Evolutionary conservation across 1,140 invertebrate genomes (phyloP).

Genomic region (Bactericera cockerelli): DNA sequence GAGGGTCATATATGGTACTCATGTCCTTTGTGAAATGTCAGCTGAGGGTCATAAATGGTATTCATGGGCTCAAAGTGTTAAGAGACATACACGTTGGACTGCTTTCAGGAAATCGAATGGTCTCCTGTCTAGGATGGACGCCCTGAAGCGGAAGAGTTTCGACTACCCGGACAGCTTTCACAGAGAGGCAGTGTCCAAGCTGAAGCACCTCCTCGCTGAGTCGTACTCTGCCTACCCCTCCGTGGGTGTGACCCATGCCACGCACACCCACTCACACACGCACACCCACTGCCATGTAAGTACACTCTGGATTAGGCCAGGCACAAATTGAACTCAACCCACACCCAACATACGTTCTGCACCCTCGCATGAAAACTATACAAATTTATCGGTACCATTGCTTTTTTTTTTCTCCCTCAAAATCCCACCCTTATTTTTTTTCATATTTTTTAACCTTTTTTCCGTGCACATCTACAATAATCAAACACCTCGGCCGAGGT

Average conservation of each 20-base stretch:
- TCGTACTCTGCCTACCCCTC: constrained; percentile 41
- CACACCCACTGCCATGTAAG: constrained; percentile 11
- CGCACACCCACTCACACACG: not conserved
- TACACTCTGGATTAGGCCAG: too few species aligned
- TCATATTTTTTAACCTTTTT: not conserved
- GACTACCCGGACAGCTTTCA: constrained; percentile 68
- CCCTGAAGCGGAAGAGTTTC: constrained; percentile 23
- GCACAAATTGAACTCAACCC: not conserved
- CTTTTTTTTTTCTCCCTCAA: too few species aligned
- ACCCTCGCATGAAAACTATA: not conserved
- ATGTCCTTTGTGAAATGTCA: too few species aligned
- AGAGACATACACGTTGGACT: too few species aligned
- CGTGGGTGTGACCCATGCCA: not conserved
- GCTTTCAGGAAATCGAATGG: constrained; percentile 16
- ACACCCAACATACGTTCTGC: not conserved
- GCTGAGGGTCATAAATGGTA: too few species aligned
- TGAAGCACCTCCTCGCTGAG: constrained; percentile 56
- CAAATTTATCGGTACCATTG: too few species aligned
- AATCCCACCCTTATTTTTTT: too few species aligned
- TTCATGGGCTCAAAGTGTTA: too few species aligned
- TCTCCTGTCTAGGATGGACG: constrained; percentile 17
- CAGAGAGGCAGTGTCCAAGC: constrained; percentile 57
- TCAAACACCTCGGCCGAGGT: too few species aligned
- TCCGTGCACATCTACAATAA: too few species aligned
- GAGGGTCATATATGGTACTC: too few species aligned